Conservation (phyloP, 2,888 invertebrate species). For the Cryptops parisi region DNA sequence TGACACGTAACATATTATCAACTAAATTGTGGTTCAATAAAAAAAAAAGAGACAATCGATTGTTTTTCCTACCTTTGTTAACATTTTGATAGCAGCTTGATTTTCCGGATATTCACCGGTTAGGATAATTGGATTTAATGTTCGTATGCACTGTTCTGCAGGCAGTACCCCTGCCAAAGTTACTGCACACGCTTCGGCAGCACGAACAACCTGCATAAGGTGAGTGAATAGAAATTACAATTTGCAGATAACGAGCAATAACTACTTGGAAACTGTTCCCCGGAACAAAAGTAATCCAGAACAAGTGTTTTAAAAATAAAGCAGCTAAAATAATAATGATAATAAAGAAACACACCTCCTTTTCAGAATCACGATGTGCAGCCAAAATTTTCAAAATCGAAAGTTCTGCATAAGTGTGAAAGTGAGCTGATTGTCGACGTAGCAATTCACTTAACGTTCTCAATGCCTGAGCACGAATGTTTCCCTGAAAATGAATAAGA, state of each 20-base stretch:
- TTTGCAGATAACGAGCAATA: too few relatives aligned
- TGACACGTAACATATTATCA: too few relatives aligned
- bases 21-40: too few relatives aligned
- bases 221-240: conserved; percentile 19
- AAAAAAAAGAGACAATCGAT: background rate
- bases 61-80: conserved; percentile 37
- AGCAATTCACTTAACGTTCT: conserved; percentile 16
- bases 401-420: conserved; percentile 79
- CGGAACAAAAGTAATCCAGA: too few relatives aligned
- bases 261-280: too few relatives aligned
- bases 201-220: conserved; percentile 57
- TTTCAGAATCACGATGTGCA: conserved; percentile 51
- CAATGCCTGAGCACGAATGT: conserved; percentile 15
- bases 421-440: conserved; percentile 38
- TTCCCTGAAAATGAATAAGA: conserved; percentile 12
- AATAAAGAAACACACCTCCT: conserved; percentile 41
- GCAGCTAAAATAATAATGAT: conserved; percentile 39
- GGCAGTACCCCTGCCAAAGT: conserved; percentile 66
- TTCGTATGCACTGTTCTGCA: conserved; percentile 57
- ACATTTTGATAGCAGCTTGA: conserved; percentile 82
- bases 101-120: conserved; percentile 76
- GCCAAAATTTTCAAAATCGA: conserved; percentile 76
- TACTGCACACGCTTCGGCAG: conserved; percentile 69
- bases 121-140: conserved; percentile 68
- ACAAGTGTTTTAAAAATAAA: conserved; percentile 15